Evolutionary conservation across 2,113 vertebrate genomes (phyloP).

Genomic region (Tachysurus vachellii): DNA sequence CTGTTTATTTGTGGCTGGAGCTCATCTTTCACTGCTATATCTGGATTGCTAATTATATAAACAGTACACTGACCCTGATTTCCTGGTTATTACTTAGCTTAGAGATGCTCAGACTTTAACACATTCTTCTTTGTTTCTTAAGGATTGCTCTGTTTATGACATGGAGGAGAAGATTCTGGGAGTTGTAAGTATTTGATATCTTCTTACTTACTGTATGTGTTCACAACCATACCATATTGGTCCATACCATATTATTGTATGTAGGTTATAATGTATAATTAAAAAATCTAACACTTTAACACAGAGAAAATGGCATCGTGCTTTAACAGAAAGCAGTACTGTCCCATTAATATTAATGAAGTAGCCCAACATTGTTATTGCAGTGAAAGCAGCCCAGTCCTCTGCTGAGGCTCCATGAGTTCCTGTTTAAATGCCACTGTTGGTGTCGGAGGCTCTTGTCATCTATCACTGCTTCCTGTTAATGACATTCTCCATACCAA

Average conservation of each 20-base stretch:
- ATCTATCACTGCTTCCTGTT: conserved; percentile 70
- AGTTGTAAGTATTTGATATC: conserved; percentile 82
- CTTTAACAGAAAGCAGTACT: neutral
- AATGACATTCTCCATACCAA: conserved; percentile 64
- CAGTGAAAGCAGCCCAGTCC: conserved; percentile 2
- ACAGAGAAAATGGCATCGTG: neutral
- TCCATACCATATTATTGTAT: neutral
- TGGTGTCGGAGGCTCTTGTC: conserved; percentile 15
- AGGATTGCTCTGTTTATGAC: conserved; percentile 91
- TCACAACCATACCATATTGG: neutral
- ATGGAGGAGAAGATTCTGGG: conserved; percentile 97
- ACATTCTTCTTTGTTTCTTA: conserved; percentile 62
- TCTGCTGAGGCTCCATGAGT: conserved; percentile 44
- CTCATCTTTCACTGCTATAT: conserved; percentile 59
- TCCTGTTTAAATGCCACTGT: conserved; percentile 39
- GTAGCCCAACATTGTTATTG: neutral
- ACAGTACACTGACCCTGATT: conserved; percentile 50
- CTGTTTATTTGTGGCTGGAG: conserved; percentile 65
- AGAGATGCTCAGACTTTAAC: neutral
- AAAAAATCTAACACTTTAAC: neutral
- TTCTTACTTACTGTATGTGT: neutral
- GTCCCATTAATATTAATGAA: neutral
- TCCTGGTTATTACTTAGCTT: conserved; percentile 43
- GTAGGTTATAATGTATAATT: conserved; percentile 7
- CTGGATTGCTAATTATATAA: conserved; percentile 62